phyloP scores from a whole-genome alignment of 2,113 vertebrate species.

The Panthera tigris region DNA sequence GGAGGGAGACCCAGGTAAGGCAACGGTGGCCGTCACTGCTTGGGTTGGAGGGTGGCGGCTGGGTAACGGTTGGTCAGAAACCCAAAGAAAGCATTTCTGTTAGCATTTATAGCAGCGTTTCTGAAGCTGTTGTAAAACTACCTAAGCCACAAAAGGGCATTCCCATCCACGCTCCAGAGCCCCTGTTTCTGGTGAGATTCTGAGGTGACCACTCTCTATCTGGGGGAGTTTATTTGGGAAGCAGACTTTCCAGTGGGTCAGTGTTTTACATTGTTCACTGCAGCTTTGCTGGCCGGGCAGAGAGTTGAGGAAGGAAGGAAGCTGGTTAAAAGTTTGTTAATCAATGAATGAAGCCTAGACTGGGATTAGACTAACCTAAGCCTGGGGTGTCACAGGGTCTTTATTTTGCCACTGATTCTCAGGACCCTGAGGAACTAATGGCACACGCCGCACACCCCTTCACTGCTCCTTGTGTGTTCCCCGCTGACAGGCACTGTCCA shows the following conservation, averaged over 20 bases:
- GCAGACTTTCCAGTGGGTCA: conserved; percentile 6
- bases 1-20: conserved; percentile 93
- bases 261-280: conserved; percentile 26
- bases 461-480: neutral
- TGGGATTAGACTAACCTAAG: neutral
- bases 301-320: neutral
- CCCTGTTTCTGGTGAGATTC: neutral
- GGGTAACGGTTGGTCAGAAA: neutral
- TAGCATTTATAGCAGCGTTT: too few relatives aligned
- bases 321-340: conserved; percentile 55
- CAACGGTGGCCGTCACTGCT: neutral
- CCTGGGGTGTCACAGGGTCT: neutral
- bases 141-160: neutral
- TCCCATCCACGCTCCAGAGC: neutral
- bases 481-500: accelerated
- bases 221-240: neutral
- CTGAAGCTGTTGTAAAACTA: neutral
- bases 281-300: neutral
- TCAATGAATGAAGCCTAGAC: conserved; percentile 10
- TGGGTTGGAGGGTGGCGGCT: neutral
- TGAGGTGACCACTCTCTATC: neutral
- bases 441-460: neutral
- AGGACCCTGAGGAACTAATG: neutral
- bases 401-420: neutral
- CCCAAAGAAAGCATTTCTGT: neutral